Evolutionary conservation across 2,888 invertebrate genomes (phyloP).

Genomic region (Microctonus brassicae): DNA sequence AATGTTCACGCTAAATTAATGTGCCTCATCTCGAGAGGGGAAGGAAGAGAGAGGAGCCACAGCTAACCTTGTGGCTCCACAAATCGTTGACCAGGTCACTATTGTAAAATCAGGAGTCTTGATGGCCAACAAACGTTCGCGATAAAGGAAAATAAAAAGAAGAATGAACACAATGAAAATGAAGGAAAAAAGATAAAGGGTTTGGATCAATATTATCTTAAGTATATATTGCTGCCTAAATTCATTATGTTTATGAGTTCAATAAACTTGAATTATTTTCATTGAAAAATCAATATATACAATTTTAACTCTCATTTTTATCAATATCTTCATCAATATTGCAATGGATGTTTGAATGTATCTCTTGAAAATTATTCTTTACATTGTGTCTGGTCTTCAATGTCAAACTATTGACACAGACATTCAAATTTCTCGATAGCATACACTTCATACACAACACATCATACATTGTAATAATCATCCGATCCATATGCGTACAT

Average conservation of each 20-base stretch:
- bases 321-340: too few species aligned
- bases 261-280: too few species aligned
- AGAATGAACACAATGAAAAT: not conserved
- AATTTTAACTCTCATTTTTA: too few species aligned
- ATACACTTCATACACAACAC: not conserved
- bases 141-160: too few species aligned
- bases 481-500: too few species aligned
- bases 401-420: not conserved
- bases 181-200: not conserved
- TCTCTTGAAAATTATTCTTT: not conserved
- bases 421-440: not conserved
- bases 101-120: not conserved
- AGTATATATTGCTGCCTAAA: too few species aligned
- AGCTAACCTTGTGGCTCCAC: too few species aligned
- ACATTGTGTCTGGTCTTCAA: not conserved
- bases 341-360: too few species aligned
- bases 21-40: constrained; percentile 16
- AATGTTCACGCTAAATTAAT: constrained; percentile 42
- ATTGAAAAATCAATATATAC: too few species aligned
- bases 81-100: constrained; percentile 38
- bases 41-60: constrained; percentile 20
- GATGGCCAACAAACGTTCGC: not conserved
- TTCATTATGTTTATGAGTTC: too few species aligned
- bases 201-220: not conserved
- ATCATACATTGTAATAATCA: too few species aligned